phyloP scores from a whole-genome alignment of 2,113 vertebrate genomes.

The Thymallus thymallus region DNA sequence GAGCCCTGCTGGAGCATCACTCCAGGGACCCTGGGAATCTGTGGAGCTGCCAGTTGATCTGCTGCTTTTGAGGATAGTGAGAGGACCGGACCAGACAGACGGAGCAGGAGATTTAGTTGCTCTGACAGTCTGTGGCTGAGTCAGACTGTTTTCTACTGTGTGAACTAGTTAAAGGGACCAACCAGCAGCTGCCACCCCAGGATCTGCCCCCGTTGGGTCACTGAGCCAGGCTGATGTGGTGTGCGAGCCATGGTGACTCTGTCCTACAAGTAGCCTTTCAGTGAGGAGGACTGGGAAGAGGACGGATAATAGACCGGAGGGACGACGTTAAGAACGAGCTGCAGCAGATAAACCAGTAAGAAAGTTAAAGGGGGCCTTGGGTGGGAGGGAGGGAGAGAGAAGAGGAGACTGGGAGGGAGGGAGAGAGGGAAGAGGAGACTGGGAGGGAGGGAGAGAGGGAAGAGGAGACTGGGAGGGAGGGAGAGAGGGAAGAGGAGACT shows the following conservation, averaged over 20 bases:
- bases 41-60: background rate
- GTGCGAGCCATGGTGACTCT: conserved; percentile 67
- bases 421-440: no score
- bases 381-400: no score
- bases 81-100: background rate
- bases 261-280: conserved; percentile 57
- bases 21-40: background rate
- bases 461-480: no score
- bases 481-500: no score
- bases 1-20: no score
- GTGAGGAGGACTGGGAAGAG: conserved; percentile 46
- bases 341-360: conserved; percentile 56
- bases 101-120: background rate
- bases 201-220: conserved; percentile 48
- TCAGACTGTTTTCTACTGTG: conserved; percentile 10
- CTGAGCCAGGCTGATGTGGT: conserved; percentile 63
- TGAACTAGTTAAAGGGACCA: conserved; percentile 16
- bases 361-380: conserved; percentile 52
- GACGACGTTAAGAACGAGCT: conserved; percentile 39
- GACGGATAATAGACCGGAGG: conserved; percentile 52
- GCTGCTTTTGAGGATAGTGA: background rate
- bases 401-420: no score
- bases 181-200: conserved; percentile 25
- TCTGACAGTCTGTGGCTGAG: background rate
- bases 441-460: no score